phyloP scores from a whole-genome alignment of 2,888 invertebrate species.

The Drosophila neonasuta region DNA sequence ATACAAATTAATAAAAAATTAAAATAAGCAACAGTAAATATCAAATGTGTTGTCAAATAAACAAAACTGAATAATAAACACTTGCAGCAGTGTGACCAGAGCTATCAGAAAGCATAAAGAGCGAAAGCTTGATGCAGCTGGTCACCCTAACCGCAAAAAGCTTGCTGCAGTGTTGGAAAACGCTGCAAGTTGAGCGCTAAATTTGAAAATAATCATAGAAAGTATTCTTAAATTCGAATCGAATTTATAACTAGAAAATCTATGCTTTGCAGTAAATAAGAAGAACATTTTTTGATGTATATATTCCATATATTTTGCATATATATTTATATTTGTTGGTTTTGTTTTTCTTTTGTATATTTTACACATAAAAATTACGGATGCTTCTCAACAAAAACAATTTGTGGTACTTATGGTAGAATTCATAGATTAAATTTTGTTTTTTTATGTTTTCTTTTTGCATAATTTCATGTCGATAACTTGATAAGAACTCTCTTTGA shows the following conservation, averaged over 20 bases:
- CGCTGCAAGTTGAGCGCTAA: background rate
- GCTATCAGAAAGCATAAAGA: background rate
- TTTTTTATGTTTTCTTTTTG: conserved; percentile 10
- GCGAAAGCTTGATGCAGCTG: conserved; percentile 25
- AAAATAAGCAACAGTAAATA: background rate
- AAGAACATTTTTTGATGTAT: conserved; percentile 43
- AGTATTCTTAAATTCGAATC: no score
- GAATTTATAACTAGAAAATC: background rate
- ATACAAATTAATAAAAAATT: background rate
- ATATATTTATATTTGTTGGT: conserved; percentile 62
- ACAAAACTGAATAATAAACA: conserved; percentile 28
- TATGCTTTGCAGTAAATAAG: background rate
- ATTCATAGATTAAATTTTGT: conserved; percentile 51
- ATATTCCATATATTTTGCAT: conserved; percentile 74
- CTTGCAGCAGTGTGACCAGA: conserved; percentile 20
- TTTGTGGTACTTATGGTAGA: conserved; percentile 63
- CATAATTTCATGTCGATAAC: conserved; percentile 54
- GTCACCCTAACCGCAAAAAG: conserved; percentile 23
- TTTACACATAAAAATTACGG: conserved; percentile 74
- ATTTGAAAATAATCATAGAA: conserved; percentile 11
- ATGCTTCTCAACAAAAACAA: conserved; percentile 72
- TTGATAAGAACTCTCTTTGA: conserved; percentile 46
- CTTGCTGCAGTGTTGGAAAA: conserved; percentile 25
- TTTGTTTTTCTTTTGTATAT: conserved; percentile 46
- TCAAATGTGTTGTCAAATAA: background rate